Evolutionary conservation across 1,140 invertebrate species (phyloP).

Genomic region (Drosophila lini): DNA sequence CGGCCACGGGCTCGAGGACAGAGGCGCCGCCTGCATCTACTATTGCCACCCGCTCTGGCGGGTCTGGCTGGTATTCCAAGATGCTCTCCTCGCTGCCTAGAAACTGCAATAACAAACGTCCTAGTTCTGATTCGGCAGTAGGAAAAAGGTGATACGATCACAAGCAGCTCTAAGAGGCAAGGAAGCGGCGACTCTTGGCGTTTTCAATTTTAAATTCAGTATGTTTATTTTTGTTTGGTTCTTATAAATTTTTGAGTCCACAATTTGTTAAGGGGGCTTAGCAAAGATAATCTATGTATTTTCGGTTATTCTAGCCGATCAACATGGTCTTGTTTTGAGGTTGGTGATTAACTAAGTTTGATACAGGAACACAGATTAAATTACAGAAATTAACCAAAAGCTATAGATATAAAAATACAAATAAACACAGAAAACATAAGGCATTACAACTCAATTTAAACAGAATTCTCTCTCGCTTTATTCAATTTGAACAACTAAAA

Average conservation of each 20-base stretch:
- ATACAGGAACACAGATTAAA: slow-evolving; percentile 14
- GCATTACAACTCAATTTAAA: slow-evolving; percentile 51
- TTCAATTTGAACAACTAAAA: slow-evolving; percentile 74
- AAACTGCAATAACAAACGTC: slow-evolving; percentile 84
- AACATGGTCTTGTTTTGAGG: slow-evolving; percentile 20
- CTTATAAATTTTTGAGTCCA: slow-evolving; percentile 70
- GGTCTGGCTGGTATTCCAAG: slow-evolving; percentile 74
- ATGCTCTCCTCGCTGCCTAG: slow-evolving; percentile 91
- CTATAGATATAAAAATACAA: slow-evolving; percentile 22
- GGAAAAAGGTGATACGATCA: neutral
- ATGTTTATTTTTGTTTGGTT: slow-evolving; percentile 56
- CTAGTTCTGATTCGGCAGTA: slow-evolving; percentile 1
- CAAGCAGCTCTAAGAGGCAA: slow-evolving; percentile 30
- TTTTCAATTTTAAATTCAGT: slow-evolving; percentile 51
- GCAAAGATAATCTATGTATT: slow-evolving; percentile 41
- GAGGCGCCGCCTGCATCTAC: neutral
- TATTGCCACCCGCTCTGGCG: slow-evolving; percentile 5
- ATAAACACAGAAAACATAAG: slow-evolving; percentile 1
- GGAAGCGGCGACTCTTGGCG: slow-evolving; percentile 32
- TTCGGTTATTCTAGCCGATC: slow-evolving; percentile 15
- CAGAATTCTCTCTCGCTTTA: slow-evolving; percentile 51
- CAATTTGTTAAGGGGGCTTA: slow-evolving; percentile 53
- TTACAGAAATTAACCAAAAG: neutral
- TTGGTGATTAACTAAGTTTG: slow-evolving; percentile 3
- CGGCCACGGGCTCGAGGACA: neutral